Percentiles rank a stretch among this genome's conserved stretches.
These are phyloP conservation scores for Plectrocnemia conspersa DNA, from an alignment of 1,140 invertebrate species.

Conservation along the genomic window DNA sequence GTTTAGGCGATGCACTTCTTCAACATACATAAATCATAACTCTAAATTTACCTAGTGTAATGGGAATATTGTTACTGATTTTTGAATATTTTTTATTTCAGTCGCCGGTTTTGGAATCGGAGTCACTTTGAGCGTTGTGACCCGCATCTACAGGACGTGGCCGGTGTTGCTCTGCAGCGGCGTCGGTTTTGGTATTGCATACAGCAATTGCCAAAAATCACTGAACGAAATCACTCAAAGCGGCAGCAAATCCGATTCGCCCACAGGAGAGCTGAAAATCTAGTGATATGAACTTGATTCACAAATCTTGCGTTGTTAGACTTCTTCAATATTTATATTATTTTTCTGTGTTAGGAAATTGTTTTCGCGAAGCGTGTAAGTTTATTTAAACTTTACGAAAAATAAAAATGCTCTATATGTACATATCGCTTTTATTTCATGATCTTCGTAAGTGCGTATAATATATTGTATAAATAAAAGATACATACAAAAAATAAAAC, in stretches of 20 bases:
- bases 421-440: not conserved
- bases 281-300: not conserved
- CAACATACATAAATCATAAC: not conserved
- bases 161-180: constrained; percentile 66
- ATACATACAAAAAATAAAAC: no score
- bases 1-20: not conserved
- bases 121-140: constrained; percentile 62
- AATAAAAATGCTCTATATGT: not conserved
- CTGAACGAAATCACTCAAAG: constrained; percentile 45
- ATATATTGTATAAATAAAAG: no score
- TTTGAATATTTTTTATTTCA: constrained; percentile 42
- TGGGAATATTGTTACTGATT: constrained; percentile 3
- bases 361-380: not conserved
- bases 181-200: constrained; percentile 71
- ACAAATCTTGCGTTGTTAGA: not conserved
- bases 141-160: constrained; percentile 64
- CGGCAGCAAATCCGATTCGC: constrained; percentile 21
- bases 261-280: constrained; percentile 21
- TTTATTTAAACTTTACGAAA: not conserved
- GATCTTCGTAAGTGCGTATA: not conserved
- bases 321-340: not conserved
- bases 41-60: no score
- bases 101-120: constrained; percentile 65
- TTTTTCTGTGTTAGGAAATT: no score
- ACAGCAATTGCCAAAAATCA: constrained; percentile 69